phyloP scores from a whole-genome alignment of 1,140 invertebrate species.

The Magallana angulata region DNA sequence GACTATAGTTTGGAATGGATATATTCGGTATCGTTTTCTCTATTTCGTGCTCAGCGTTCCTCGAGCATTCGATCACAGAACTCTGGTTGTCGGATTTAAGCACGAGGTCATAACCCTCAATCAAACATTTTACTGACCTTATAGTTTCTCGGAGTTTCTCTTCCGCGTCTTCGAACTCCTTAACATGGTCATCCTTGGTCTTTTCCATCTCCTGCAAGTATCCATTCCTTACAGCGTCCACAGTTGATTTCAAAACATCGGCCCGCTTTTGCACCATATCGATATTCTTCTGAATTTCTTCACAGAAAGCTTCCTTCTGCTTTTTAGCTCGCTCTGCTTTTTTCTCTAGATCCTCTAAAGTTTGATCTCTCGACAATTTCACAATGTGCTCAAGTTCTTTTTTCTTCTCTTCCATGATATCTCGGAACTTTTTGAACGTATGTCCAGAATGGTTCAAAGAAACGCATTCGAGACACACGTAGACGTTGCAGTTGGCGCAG shows the following conservation, averaged over 20 bases:
- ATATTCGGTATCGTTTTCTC: background rate
- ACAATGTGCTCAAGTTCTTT: conserved; percentile 26
- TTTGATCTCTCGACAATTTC: background rate
- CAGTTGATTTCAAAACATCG: conserved; percentile 12
- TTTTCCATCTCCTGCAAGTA: background rate
- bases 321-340: background rate
- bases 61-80: background rate
- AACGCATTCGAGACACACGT: conserved; percentile 31
- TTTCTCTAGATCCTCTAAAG: conserved; percentile 30
- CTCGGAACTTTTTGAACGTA: conserved; percentile 9
- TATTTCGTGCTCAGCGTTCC: conserved; percentile 17
- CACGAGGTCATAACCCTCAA: background rate
- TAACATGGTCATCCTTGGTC: background rate
- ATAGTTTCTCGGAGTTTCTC: background rate
- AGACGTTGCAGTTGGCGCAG: conserved; percentile 11
- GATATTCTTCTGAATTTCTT: conserved; percentile 1
- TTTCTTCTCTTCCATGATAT: conserved; percentile 32
- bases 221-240: background rate
- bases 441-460: conserved; percentile 34
- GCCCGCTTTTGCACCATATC: conserved; percentile 13
- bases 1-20: background rate
- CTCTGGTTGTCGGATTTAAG: background rate
- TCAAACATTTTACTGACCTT: background rate
- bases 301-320: background rate
- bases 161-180: background rate